Percentiles rank a stretch among this genome's conserved stretches.
Conservation (phyloP, 2,888 invertebrate genomes). For the Limnephilus marmoratus region DNA sequence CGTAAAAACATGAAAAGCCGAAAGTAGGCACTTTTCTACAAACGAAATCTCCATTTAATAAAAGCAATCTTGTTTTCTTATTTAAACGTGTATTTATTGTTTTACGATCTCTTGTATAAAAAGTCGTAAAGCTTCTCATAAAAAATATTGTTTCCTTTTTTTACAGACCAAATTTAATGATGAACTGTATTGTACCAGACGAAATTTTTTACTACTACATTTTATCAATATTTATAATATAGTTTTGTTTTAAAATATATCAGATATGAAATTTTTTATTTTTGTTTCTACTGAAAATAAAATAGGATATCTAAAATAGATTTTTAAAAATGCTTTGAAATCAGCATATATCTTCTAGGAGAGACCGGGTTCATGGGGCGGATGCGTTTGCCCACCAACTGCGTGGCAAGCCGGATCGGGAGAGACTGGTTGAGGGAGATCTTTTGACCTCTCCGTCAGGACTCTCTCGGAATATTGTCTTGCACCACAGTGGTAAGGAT, state of each 20-base stretch:
- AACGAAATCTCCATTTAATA: not conserved
- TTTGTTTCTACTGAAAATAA: not conserved
- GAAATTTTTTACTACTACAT: not conserved
- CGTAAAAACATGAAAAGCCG: not conserved
- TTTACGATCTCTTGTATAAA: constrained; percentile 29
- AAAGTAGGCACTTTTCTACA: not conserved
- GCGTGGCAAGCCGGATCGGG: too few species aligned
- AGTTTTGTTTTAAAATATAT: not conserved
- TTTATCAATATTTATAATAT: not conserved
- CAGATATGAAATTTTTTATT: not conserved
- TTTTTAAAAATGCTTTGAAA: too few species aligned
- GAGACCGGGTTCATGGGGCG: too few species aligned
- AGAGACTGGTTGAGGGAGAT: too few species aligned
- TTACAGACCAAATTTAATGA: not conserved
- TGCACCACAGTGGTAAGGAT: too few species aligned
- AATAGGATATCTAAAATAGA: too few species aligned
- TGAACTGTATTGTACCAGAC: not conserved
- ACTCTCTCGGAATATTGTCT: too few species aligned
- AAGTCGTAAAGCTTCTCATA: constrained; percentile 15
- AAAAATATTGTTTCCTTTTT: not conserved
- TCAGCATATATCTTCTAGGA: too few species aligned
- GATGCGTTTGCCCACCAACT: too few species aligned
- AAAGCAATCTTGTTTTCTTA: not conserved
- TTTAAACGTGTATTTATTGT: not conserved
- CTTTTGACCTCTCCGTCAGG: too few species aligned